These are phyloP conservation scores for Montipora cactus DNA, from an alignment of 64 coral and sea anemone species.

Conservation along the genomic window DNA sequence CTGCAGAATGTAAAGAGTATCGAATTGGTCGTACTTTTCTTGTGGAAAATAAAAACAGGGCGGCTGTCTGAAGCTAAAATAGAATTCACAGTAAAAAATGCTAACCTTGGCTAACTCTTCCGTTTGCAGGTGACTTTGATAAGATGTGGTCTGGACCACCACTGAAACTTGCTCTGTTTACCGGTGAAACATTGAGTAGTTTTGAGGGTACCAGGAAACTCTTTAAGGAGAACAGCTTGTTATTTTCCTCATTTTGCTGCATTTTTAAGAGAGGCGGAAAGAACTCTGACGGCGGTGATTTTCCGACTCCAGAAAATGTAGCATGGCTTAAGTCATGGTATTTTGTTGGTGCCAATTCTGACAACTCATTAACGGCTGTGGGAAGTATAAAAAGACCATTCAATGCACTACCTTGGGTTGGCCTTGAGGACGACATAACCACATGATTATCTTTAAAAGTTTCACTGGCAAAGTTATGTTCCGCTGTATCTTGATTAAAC, in stretches of 20 bases:
- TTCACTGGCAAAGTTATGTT: background rate
- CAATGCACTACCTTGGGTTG: slow-evolving; percentile 4
- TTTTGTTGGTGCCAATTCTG: slow-evolving; percentile 1
- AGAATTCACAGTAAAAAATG: background rate
- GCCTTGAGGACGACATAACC: background rate
- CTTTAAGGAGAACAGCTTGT: slow-evolving; percentile 33
- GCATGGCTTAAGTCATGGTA: slow-evolving; percentile 19
- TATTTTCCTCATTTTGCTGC: slow-evolving; percentile 22
- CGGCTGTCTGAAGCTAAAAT: background rate
- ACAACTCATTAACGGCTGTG: slow-evolving; percentile 26
- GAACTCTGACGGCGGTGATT: slow-evolving; percentile 13
- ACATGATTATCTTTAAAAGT: background rate
- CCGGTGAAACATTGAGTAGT: slow-evolving; percentile 29
- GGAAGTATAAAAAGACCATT: slow-evolving; percentile 12
- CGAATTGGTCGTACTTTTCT: no score
- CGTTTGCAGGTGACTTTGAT: background rate
- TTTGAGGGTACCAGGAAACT: slow-evolving; percentile 38
- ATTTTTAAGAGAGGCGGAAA: slow-evolving; percentile 21
- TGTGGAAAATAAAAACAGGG: background rate
- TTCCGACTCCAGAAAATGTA: slow-evolving; percentile 16
- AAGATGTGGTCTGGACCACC: background rate
- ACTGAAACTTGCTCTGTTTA: slow-evolving; percentile 18
- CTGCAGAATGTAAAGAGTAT: no score
- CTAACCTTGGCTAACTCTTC: slow-evolving; percentile 26
- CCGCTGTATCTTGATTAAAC: slow-evolving; percentile 17